phyloP scores from a whole-genome alignment of 2,113 vertebrate genomes.

The Cynopterus brachyotis region DNA sequence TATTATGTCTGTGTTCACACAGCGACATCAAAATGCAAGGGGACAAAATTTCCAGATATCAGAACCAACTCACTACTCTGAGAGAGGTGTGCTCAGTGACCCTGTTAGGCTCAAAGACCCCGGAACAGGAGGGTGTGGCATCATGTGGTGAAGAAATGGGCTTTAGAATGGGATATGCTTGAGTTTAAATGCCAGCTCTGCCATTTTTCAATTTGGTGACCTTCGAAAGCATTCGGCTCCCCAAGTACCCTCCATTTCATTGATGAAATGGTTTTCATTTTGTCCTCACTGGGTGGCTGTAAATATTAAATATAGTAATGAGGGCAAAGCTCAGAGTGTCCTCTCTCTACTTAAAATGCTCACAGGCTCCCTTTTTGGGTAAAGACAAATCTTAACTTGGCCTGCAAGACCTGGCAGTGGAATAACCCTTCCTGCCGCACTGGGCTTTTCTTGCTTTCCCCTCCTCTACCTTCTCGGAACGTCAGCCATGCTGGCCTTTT shows the following conservation, averaged over 20 bases:
- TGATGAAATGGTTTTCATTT: neutral
- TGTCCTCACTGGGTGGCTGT: neutral
- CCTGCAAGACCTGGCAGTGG: neutral
- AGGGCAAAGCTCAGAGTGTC: neutral
- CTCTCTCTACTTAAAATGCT: neutral
- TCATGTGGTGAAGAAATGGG: neutral
- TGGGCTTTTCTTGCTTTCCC: neutral
- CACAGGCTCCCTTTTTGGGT: neutral
- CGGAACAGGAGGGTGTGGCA: neutral
- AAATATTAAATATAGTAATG: slow-evolving; percentile 2
- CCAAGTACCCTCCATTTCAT: neutral
- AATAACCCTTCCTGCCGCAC: neutral
- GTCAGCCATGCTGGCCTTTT: neutral
- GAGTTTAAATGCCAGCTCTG: neutral
- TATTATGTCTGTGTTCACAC: neutral
- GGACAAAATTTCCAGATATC: neutral
- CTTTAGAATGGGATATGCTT: neutral
- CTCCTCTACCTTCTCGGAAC: neutral
- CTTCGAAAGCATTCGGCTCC: neutral
- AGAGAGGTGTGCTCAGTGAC: neutral
- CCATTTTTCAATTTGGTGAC: neutral
- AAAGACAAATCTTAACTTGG: neutral
- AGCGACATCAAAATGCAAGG: neutral
- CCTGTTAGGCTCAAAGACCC: neutral
- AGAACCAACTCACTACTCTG: neutral